Base-by-base conservation (phyloP, 2,888 invertebrate species). In the Salticus scenicus region DNA sequence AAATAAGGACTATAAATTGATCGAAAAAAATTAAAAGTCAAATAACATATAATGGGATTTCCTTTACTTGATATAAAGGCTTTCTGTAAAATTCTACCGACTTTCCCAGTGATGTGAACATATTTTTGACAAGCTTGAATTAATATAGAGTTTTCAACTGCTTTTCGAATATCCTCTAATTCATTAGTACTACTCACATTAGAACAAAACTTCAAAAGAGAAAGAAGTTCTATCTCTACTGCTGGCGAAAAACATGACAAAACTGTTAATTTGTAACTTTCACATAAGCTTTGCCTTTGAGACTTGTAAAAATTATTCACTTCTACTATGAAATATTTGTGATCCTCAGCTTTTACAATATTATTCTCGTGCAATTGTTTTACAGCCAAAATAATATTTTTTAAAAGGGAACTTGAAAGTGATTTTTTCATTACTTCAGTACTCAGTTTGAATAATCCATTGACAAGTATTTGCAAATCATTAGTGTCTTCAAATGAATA, bases 41-140 rank as follows among this genome's bases (percentile, higher is more conserved):
- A 67, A 71, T 83, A 83, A 47, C 67, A 51, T 17, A 83, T 67
- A 28, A 77, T 67, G n/a, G 83, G 83, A 20, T 83, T 77, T 4
- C 83, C 77, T 37, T 77, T 51, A 33, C 66, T 73, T 17, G 24
- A 2, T 12, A 57, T 67, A 17, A 77, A 69, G 24, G 77, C 51
- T 30, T 67, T n/a, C 63, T 73, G 77, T 8, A 83, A 57, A 57
- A 73, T 77, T 27, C 28, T n/a, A 20, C 28, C 67, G 0, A 66
- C 30, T 77, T 83, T 83, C 0, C 17, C 20, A 2, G 47, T 31
- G 31, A 77, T 69, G 4, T 20, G 4, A 20, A 28, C 12, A 73
- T 69, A 72, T 47, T 77, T 77, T 14, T 10, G 33, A 31, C 83
- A 83, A 17, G 77, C 83, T 31, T 33, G 28, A 5, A 76, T 42